A percentile compares a stretch with the other conserved stretches of the same genome.
Conservation (phyloP, 2,888 invertebrate species). For the Eremobia ochroleuca region DNA sequence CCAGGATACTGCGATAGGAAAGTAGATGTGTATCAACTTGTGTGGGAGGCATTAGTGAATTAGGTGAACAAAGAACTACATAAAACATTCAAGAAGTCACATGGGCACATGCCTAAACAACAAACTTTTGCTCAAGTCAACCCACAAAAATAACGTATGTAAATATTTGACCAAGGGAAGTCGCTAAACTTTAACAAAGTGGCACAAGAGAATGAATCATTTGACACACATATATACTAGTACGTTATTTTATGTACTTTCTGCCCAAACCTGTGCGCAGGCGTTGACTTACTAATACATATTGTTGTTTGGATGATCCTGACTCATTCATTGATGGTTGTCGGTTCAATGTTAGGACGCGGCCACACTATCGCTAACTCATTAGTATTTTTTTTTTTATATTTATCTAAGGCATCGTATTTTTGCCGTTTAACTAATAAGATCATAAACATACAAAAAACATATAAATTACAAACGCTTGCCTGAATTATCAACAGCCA, state of each 20-base stretch:
- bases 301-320: constrained; percentile 33
- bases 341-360: constrained; percentile 1
- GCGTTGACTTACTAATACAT: constrained; percentile 21
- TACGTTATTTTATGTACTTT: constrained; percentile 21
- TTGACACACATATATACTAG: constrained; percentile 38
- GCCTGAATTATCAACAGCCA: too few species aligned
- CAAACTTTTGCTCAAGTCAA: neutral
- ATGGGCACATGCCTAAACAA: neutral
- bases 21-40: too few species aligned
- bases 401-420: neutral
- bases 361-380: constrained; percentile 12
- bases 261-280: neutral
- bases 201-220: constrained; percentile 38
- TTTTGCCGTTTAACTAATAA: neutral
- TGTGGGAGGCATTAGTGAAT: too few species aligned
- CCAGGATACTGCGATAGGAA: too few species aligned
- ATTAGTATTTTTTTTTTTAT: neutral
- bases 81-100: neutral
- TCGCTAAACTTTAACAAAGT: constrained; percentile 26
- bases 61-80: neutral
- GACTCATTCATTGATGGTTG: constrained; percentile 43
- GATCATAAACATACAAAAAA: neutral
- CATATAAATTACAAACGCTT: too few species aligned
- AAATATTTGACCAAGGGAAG: constrained; percentile 21
- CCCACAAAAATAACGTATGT: neutral